A percentile compares a stretch with the other conserved stretches of the same genome.
phyloP scores from a whole-genome alignment of 2,888 invertebrate genomes.

The Rhabditoides inermis region DNA sequence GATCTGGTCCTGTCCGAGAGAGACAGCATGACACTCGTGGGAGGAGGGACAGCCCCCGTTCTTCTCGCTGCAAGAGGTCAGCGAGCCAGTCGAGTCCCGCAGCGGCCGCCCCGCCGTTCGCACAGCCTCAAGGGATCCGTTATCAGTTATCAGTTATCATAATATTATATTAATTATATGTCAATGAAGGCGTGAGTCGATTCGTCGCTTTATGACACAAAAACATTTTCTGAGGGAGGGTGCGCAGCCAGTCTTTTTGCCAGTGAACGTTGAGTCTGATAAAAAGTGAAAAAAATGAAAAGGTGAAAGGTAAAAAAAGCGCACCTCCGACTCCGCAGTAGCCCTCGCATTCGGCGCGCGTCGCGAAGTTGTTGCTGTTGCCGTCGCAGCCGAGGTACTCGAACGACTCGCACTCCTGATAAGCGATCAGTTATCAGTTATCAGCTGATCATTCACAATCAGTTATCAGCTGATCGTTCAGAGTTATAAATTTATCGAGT shows the following conservation, averaged over 20 bases:
- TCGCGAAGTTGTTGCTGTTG: slow-evolving; percentile 41
- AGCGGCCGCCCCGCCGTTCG: slow-evolving; percentile 34
- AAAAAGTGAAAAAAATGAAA: not conserved
- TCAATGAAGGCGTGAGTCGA: too few relatives aligned
- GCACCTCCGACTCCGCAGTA: slow-evolving; percentile 41
- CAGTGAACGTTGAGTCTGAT: too few relatives aligned
- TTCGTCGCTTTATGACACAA: too few relatives aligned
- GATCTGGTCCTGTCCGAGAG: slow-evolving; percentile 23
- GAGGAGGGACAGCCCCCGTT: slow-evolving; percentile 34
- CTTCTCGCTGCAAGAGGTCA: slow-evolving; percentile 26
- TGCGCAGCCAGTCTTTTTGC: too few relatives aligned
- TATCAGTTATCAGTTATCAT: too few relatives aligned
- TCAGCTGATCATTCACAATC: not conserved
- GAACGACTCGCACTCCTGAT: slow-evolving; percentile 29
- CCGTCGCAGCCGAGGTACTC: slow-evolving; percentile 44
- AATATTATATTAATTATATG: too few relatives aligned
- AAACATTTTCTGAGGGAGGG: too few relatives aligned
- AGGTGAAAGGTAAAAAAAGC: not conserved
- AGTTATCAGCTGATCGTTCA: not conserved
- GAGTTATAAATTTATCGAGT: slow-evolving; percentile 8
- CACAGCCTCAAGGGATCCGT: slow-evolving; percentile 25
- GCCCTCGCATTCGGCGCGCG: slow-evolving; percentile 31
- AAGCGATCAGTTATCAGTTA: not conserved
- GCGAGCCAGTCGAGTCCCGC: slow-evolving; percentile 24
- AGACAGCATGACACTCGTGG: slow-evolving; percentile 37